Percentiles rank a stretch among this genome's conserved stretches.
Conservation (phyloP, 2,888 invertebrate genomes). For the Smittia aterrima region DNA sequence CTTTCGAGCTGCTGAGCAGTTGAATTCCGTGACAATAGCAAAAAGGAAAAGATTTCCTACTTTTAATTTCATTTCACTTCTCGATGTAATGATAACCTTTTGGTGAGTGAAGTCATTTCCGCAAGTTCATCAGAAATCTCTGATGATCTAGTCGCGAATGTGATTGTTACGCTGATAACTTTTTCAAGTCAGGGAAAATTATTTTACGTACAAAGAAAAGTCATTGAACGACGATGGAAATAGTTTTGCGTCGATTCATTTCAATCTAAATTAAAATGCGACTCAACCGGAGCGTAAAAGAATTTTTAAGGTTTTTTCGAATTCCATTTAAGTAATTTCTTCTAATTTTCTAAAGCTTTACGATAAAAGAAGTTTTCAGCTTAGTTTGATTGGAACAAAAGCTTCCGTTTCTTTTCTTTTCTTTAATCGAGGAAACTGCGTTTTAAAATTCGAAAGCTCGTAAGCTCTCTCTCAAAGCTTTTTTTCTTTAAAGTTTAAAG, state of each 20-base stretch:
- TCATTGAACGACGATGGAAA: conserved; percentile 24
- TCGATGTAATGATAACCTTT: background rate
- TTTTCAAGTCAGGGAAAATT: background rate
- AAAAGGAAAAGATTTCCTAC: conserved; percentile 4
- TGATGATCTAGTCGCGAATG: no score
- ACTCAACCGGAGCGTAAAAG: no score
- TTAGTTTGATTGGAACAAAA: background rate
- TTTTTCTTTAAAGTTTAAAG: no score
- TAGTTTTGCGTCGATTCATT: background rate
- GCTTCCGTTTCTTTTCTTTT: background rate
- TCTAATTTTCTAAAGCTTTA: no score
- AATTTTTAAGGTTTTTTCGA: no score
- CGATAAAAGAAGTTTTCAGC: background rate
- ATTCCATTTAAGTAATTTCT: no score
- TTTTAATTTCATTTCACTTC: background rate
- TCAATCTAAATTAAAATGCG: background rate
- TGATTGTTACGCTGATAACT: background rate
- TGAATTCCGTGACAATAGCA: background rate
- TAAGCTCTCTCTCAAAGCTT: no score
- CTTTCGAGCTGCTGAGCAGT: background rate
- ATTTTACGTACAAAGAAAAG: conserved; percentile 5
- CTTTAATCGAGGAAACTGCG: no score
- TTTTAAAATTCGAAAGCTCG: no score
- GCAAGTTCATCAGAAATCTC: conserved; percentile 4
- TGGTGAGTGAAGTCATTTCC: background rate